A percentile compares a stretch with the other conserved stretches of the same genome.
phyloP scores from a whole-genome alignment of 1,140 invertebrate species.

The Pogonomyrmex barbatus region DNA sequence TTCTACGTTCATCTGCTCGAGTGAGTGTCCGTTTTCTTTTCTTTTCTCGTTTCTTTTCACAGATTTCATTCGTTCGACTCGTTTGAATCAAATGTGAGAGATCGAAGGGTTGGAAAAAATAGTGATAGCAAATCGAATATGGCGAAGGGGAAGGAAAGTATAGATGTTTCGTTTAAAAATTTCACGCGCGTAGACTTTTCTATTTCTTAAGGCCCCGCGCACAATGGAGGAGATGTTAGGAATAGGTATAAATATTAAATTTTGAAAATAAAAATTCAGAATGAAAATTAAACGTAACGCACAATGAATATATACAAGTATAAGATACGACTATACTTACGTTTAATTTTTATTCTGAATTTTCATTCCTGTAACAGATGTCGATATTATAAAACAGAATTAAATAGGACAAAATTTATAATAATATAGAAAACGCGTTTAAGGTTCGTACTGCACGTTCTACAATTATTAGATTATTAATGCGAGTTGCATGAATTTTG shows the following conservation, averaged over 20 bases:
- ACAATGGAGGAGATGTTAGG: too few species aligned
- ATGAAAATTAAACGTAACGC: too few species aligned
- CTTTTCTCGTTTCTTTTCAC: too few species aligned
- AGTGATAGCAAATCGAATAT: background rate
- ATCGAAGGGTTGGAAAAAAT: background rate
- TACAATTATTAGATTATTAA: background rate
- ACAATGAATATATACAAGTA: too few species aligned
- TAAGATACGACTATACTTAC: too few species aligned
- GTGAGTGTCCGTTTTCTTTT: conserved; percentile 86
- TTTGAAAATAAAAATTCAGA: too few species aligned
- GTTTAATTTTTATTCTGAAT: too few species aligned
- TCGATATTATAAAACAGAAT: background rate
- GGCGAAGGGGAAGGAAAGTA: background rate
- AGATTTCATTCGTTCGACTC: background rate
- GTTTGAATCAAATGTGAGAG: background rate
- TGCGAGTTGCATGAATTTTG: background rate
- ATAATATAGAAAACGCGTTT: background rate
- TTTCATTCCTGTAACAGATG: too few species aligned
- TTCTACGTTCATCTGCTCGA: conserved; percentile 90
- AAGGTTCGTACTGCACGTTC: background rate
- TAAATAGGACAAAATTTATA: background rate
- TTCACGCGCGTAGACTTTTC: background rate
- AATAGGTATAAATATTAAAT: too few species aligned
- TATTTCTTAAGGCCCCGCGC: background rate
- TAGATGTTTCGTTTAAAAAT: background rate